Conservation (phyloP, 2,888 invertebrate genomes). For the Hirtodrosophila cameraria region DNA sequence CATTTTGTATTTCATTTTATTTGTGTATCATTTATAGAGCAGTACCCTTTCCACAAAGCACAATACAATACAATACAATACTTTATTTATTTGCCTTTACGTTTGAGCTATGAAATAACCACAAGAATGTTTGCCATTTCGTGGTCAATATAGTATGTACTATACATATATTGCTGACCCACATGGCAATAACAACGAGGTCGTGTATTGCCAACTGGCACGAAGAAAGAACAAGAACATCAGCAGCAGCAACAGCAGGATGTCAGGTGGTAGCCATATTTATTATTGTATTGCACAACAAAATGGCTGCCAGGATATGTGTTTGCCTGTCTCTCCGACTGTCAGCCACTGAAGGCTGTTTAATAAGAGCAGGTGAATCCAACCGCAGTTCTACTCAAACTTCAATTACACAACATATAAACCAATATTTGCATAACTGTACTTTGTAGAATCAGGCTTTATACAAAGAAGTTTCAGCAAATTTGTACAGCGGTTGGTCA, state of each 20-base stretch:
- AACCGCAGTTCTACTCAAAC: constrained; percentile 1
- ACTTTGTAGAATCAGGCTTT: too few relatives aligned
- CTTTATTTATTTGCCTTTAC: constrained; percentile 66
- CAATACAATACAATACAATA: constrained; percentile 42
- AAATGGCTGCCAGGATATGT: constrained; percentile 25
- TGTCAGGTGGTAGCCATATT: constrained; percentile 40
- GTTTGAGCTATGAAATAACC: constrained; percentile 66
- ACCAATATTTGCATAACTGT: too few relatives aligned
- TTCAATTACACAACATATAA: background rate
- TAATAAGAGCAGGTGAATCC: constrained; percentile 46
- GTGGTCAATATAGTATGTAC: constrained; percentile 60
- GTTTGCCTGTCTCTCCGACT: constrained; percentile 12
- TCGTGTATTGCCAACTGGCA: constrained; percentile 22
- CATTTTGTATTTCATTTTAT: constrained; percentile 55
- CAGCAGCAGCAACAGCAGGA: constrained; percentile 15
- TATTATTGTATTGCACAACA: constrained; percentile 25
- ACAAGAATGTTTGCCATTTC: constrained; percentile 62
- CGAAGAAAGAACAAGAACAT: constrained; percentile 9
- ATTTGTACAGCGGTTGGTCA: too few relatives aligned
- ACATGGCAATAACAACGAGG: constrained; percentile 44
- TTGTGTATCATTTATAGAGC: constrained; percentile 47
- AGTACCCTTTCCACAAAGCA: constrained; percentile 4
- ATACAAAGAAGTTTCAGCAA: background rate
- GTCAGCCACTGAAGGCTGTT: constrained; percentile 42
- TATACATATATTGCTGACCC: constrained; percentile 52